A percentile compares a stretch with the other conserved stretches of the same genome.
These are phyloP conservation scores for Danionella dracula DNA, from an alignment of 2,797 vertebrate genomes.

Conservation along the genomic window DNA sequence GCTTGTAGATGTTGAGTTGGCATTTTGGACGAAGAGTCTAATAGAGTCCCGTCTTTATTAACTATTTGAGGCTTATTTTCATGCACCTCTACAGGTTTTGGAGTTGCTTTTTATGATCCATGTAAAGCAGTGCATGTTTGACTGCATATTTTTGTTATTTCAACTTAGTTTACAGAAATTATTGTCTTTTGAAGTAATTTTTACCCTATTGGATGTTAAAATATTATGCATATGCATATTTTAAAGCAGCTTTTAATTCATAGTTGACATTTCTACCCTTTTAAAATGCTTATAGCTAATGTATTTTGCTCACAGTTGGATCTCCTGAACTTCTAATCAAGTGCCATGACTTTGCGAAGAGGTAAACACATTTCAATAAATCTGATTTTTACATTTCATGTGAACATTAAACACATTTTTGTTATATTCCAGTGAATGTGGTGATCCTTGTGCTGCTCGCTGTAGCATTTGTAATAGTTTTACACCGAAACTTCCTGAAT, in stretches of 20 bases:
- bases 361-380: slow-evolving; percentile 47
- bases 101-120: background rate
- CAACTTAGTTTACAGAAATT: background rate
- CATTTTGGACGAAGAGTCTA: slow-evolving; percentile 57
- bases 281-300: no score
- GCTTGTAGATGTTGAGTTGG: slow-evolving; percentile 76
- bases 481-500: slow-evolving; percentile 88
- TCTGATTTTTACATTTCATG: background rate
- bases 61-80: background rate
- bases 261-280: background rate
- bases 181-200: no score
- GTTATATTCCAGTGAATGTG: slow-evolving; percentile 80
- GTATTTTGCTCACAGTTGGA: background rate
- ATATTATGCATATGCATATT: no score
- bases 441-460: slow-evolving; percentile 80
- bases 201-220: no score
- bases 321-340: background rate
- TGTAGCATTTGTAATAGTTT: slow-evolving; percentile 83
- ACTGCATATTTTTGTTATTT: background rate
- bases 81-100: background rate
- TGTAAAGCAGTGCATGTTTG: background rate
- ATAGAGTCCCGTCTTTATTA: background rate
- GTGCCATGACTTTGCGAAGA: slow-evolving; percentile 65
- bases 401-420: background rate
- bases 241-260: background rate